These are phyloP conservation scores for Falco berigora DNA, from an alignment of 2,797 vertebrate genomes.

Conservation along the genomic window DNA sequence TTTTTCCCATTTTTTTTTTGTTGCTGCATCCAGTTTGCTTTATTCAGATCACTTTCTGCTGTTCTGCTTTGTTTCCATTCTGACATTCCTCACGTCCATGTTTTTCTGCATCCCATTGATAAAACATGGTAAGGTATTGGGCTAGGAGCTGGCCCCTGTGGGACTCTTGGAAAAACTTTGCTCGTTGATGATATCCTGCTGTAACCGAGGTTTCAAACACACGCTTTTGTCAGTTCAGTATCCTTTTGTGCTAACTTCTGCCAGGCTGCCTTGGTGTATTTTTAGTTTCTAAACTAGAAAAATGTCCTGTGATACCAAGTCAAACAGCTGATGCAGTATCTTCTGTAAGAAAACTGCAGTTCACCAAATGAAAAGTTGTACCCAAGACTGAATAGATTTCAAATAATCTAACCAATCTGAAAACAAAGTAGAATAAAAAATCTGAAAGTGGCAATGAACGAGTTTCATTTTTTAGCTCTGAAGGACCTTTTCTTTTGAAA, in stretches of 20 bases:
- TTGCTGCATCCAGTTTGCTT: neutral
- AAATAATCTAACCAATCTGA: neutral
- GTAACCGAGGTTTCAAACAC: neutral
- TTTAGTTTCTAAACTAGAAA: neutral
- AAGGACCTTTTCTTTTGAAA: neutral
- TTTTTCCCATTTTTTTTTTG: neutral
- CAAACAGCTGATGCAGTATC: neutral
- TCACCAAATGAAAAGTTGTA: neutral
- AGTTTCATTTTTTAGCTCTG: neutral
- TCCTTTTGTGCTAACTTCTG: neutral
- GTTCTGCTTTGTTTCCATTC: neutral
- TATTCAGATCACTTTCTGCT: neutral
- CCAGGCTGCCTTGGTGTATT: neutral
- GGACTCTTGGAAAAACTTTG: neutral
- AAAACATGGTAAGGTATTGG: neutral
- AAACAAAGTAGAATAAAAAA: neutral
- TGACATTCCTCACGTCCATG: neutral
- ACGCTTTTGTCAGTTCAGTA: neutral
- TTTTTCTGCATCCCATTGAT: neutral
- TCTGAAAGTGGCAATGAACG: neutral
- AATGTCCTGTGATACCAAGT: neutral
- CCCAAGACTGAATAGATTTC: neutral
- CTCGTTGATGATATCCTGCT: neutral
- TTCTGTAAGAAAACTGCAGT: neutral
- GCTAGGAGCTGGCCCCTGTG: neutral